A percentile compares a stretch with the other conserved stretches of the same genome.
Evolutionary conservation across 2,888 invertebrate species (phyloP).

Genomic region (Argynnis bischoffii): DNA sequence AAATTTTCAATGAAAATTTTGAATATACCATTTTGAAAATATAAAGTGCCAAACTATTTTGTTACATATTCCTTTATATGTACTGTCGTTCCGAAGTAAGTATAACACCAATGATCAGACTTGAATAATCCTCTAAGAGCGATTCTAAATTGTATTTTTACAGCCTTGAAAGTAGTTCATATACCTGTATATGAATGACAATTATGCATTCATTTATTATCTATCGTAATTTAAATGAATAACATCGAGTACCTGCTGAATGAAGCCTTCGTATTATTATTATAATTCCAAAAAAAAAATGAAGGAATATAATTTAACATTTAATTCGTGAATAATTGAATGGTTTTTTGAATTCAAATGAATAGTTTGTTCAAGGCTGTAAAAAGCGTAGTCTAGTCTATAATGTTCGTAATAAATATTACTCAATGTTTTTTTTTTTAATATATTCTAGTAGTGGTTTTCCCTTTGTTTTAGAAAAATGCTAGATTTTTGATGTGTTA

Average conservation of each 20-base stretch:
- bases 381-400: conserved; percentile 57
- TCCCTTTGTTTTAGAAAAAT: conserved; percentile 63
- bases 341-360: neutral
- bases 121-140: conserved; percentile 68
- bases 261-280: conserved; percentile 17
- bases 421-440: conserved; percentile 55
- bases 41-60: conserved; percentile 58
- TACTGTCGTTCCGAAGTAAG: conserved; percentile 60
- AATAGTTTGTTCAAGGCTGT: conserved; percentile 53
- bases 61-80: conserved; percentile 46
- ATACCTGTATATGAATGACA: conserved; percentile 33
- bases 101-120: conserved; percentile 75
- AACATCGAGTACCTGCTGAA: conserved; percentile 21
- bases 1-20: conserved; percentile 19
- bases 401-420: conserved; percentile 47
- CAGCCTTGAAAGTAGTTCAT: conserved; percentile 51
- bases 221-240: conserved; percentile 18
- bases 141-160: conserved; percentile 62
- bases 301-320: conserved; percentile 18
- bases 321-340: conserved; percentile 7
- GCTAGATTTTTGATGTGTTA: conserved; percentile 76
- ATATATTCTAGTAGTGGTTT: conserved; percentile 53
- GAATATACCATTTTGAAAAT: conserved; percentile 51
- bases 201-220: conserved; percentile 22
- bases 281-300: conserved; percentile 16